Base-by-base conservation (phyloP, 1,140 invertebrate genomes). In the Drosophila melanica region DNA sequence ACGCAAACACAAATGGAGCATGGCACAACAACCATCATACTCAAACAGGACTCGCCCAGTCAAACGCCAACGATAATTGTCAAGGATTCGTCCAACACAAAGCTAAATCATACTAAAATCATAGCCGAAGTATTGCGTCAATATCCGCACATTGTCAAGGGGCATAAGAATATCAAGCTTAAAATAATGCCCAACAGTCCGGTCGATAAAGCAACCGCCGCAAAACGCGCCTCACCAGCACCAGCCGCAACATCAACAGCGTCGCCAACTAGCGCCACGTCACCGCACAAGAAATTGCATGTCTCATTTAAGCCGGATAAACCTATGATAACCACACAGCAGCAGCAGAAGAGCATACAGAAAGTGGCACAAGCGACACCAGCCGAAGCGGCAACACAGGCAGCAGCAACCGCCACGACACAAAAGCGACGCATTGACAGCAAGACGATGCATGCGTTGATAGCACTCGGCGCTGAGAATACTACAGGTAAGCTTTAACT, bases 121-220 rank as follows among this genome's bases (percentile, higher is more conserved):
- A 97, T 97, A 51, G 94, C 95, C 57, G 96, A 97, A 93, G 96
- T 97, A 1, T 90, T 97, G 35, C 97, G 97, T 75, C 97, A 97
- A 89, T 97, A 97, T 93, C 96, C 97, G 7, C 96, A 97, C 90
- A 93, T 98, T 41, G 95, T 97, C 0, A 96, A 97, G 90, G 95
- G 95, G 73, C 97, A 96, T 76, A 97, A 97, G 92, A 97, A 97
- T 90, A 97, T 97, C 35, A 95, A 96, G 89, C 91, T 98, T 35
- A 97, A 97, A 92, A 97, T 98, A 60, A 94, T 97, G 92, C 94
- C 94, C 58, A 94, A 94, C 47, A 80, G 73, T 54, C 73, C 76
- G 14, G 47, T 89, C 7, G 72, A 75, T 1, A 74, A 81, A 33
- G 4, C 75, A 16, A 27, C 45, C 12, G 7, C 48, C 0, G 37